Evolutionary conservation across 2,113 vertebrate genomes (phyloP), one percentile per base, ranked within the genome.

Genomic region (Pionites leucogaster): DNA sequence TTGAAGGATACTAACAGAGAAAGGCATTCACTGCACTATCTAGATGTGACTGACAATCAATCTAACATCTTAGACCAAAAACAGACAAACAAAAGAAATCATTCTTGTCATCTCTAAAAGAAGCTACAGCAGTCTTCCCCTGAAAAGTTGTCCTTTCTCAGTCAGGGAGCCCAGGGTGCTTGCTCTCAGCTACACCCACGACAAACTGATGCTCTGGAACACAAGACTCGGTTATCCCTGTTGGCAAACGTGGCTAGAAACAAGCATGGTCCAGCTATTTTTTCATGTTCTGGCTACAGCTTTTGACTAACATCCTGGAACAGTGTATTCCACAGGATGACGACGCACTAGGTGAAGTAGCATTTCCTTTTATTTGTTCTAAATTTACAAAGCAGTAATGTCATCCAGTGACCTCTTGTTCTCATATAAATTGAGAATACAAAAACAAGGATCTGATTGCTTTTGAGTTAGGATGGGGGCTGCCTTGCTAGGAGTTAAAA

Each of bases 351-450:
- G 95, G 93, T 95, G 93, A 97, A 97, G 82, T 8, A 96, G 92
- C 89, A 94, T 76, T 97, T 97, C 94, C 95, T 97, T 95, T 96
- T 79, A 96, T 93, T 97, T 95, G 93, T 96, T 96, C 97, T 96
- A 96, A 97, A 97, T 96, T 95, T 97, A 96, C 81, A 86, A 82
- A 95, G 62, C 88, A 83, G 81, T 92, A 95, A 94, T 95, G 93
- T 93, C 90, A 96, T 86, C 71, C 82, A 90, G 39, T 92, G 93
- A 96, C 95, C 95, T 96, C 95, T 96, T 96, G 96, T 96, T 96
- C 95, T 91, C 78, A 65, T 84, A 74, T 63, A 88, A 90, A 93
- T 0, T 1, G 75, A 90, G 63, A 86, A 69, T 33, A 72, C 7
- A 12, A 94, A 95, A 96, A 91, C 81, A 96, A 72, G 3, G 0